Evolutionary conservation across 2,888 invertebrate species (phyloP), one percentile per base, ranked within the genome.

Genomic region (Liposcelis brunnea): DNA sequence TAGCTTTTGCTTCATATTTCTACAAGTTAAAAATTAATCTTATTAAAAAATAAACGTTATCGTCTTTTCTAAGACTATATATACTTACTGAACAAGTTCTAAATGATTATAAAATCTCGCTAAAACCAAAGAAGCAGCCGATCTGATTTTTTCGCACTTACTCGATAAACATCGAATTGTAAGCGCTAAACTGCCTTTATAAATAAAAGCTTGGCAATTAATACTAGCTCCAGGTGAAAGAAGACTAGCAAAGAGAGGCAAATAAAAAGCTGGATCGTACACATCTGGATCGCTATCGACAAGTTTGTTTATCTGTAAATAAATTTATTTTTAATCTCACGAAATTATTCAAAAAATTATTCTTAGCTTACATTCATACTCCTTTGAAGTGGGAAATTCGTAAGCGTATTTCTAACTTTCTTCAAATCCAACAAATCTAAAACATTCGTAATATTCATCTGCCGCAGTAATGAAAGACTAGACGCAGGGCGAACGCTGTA

Each of bases 201-300:
- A 70, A 14, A 77, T 68, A 49, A 86, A 71, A 60, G 74, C 73
- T 54, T 77, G 74, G 47, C 80, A 77, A 14, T 79, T 75, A 1
- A 85, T 75, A 43, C 75, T 70, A 35, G 79, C 76, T 51, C 83
- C 83, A 3, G 84, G 79, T 0, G 79, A 74, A 49, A 89, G 65
- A 37, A 86, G 62, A 56, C 78, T 75, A 50, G 75, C 74, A 58
- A 91, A 71, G 8, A 89, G 59, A 0, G 87, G 83, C 45, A 90
- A 67, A 52, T 87, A 65, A 59, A 89, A 91, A 19, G 77, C 69
- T 1, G 90, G 80, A 64, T 91, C 90, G 55, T 91, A 91, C 44
- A 80, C 65, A 2, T 67, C 61, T 36, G 63, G 59, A 44, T 55
- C 56, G 37, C 48, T 36, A 31, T 51, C 35, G 42, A 56, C 33